Evolutionary conservation across 2,888 invertebrate species (phyloP), one percentile per base, ranked within the genome.

Genomic region (Gerris lacustris): DNA sequence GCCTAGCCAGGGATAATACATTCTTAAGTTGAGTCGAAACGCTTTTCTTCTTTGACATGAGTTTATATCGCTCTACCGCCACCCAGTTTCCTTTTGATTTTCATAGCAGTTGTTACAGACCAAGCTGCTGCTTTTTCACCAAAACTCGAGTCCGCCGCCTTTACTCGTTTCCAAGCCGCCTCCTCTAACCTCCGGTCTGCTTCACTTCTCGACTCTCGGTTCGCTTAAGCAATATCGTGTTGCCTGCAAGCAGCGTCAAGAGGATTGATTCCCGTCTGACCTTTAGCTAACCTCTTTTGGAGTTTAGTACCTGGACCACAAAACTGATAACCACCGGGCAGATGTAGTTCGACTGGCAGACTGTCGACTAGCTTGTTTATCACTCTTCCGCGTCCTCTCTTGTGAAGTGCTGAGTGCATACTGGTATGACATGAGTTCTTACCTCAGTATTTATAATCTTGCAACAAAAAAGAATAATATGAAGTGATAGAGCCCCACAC

Each of bases 171-270:
- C 73, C 73, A 73, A 44, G 72, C 73, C 45, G 17, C 63, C 11
- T 69, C 47, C 44, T 45, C 69, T 45, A 73, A 69, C 43, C 18
- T 55, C 43, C 63, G 47, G 63, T 73, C 73, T n/a, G 71, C 73
- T 62, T 62, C 68, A 45, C 73, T 70, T 44, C 73, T 17, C 15
- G 18, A 31, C n/a, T 15, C 17, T 15, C 15, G 55, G 5, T 55
- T 15, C 5, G 9, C 11, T 1, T 55, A 55, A 15, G 55, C 55
- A 5, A 55, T 55, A 55, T 55, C 55, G 55, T 55, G 55, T 11
- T 45, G 79, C 79, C 6, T 76, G 70, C 78, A 79, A n/a, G 77
- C 78, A 31, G 67, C 71, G 74, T 79, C 79, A 44, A 79, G 73
- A 6, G 72, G 73, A 75, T 79, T 78, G 47, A 78, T 75, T 43